Evolutionary conservation across 2,113 vertebrate genomes (phyloP), one percentile per base, ranked within the genome.

Genomic region (Pseudorasbora parva): DNA sequence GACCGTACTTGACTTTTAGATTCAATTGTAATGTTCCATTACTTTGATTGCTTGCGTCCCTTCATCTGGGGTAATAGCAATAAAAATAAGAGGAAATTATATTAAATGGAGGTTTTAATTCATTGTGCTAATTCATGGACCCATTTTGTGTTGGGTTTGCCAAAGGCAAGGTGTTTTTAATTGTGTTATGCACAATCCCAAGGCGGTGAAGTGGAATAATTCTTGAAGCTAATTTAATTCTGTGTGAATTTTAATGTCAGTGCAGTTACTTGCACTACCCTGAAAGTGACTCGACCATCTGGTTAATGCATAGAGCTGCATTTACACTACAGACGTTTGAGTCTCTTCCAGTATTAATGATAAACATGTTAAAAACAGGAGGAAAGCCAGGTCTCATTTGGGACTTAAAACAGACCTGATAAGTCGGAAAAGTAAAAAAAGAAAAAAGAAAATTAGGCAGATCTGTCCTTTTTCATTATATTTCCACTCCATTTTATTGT

Each of bases 201-300:
- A 89, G 60, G 88, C 91, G 87, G 88, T 86, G 85, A 87, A 91
- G 92, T 92, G 90, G 90, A 93, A 93, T 93, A 92, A 92, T 92
- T 91, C 90, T 91, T 87, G 90, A 92, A 89, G 85, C 79, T 80
- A 71, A 89, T 76, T 85, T 86, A 89, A 89, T 89, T 83, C 87
- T 87, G 89, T 86, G 74, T 85, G 88, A 90, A 89, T 93, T 93
- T 93, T 90, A 90, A 82, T 93, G 92, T 91, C 89, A n/a, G 89
- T 87, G 89, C 91, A 89, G 88, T 81, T 91, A 91, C 87, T 91
- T 91, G 89, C 89, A 86, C 89, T 90, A 83, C 84, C 87, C 68
- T 88, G 37, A 41, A 78, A 82, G 12, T 1, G 77, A 81, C 47
- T 33, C 47, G 10, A 75, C 83, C 93, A 91, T 92, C 93, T 92